These are phyloP conservation scores for Meriones unguiculatus DNA, from an alignment of 2,113 vertebrate species.

Conservation along the genomic window DNA sequence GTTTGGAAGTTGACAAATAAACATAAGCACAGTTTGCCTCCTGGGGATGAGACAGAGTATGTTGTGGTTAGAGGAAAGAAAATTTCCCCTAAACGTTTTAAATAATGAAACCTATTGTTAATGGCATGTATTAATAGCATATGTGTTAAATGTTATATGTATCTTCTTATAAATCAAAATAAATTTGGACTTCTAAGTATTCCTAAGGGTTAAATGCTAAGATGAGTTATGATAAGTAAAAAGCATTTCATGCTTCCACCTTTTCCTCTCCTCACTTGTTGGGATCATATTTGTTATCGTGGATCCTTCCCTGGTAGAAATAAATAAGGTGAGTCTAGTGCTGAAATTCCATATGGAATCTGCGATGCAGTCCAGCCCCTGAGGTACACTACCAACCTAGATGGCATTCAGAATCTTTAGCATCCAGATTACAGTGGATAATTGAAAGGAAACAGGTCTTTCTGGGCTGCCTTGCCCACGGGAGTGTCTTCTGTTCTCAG, in stretches of 20 bases:
- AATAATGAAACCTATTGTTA: neutral
- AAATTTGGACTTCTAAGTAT: neutral
- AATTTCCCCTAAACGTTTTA: neutral
- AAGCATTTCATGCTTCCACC: neutral
- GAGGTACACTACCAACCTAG: neutral
- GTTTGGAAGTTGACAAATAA: neutral
- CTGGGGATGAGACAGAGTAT: neutral
- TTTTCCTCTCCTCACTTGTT: neutral
- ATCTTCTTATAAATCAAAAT: neutral
- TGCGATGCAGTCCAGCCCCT: neutral
- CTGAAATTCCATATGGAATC: slow-evolving; percentile 3
- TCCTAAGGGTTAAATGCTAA: slow-evolving; percentile 17
- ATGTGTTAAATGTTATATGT: neutral
- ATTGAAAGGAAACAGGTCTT: neutral
- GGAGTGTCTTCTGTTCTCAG: neutral
- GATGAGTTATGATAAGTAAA: neutral
- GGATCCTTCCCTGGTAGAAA: slow-evolving; percentile 13
- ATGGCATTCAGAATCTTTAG: neutral
- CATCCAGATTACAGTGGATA: neutral
- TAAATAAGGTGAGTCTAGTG: neutral
- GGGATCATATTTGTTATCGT: neutral
- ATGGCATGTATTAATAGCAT: neutral
- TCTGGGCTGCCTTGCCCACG: neutral
- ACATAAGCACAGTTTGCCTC: neutral
- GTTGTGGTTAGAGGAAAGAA: neutral